phyloP scores from a whole-genome alignment of 1,140 invertebrate genomes.

The Ceratosolen solmsi region DNA sequence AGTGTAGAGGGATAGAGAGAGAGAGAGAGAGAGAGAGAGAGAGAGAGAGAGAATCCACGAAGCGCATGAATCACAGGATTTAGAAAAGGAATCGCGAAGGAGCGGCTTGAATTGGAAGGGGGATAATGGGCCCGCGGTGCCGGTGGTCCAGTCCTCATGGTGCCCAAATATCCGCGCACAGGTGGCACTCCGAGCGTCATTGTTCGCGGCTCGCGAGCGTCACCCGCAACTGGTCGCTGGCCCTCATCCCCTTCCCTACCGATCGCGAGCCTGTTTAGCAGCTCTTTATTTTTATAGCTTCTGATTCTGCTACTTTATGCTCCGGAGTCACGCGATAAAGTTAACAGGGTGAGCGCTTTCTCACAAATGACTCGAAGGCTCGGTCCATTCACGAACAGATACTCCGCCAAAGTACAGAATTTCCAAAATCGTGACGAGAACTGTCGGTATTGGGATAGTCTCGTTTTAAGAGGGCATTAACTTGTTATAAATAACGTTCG shows the following conservation, averaged over 20 bases:
- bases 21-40: too few relatives aligned
- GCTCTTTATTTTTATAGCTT: not conserved
- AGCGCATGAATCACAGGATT: constrained; percentile 68
- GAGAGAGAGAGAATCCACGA: too few relatives aligned
- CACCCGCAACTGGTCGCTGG: not conserved
- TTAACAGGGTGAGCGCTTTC: not conserved
- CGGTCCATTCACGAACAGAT: not conserved
- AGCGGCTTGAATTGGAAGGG: constrained; percentile 66
- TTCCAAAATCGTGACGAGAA: not conserved
- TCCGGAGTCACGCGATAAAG: not conserved
- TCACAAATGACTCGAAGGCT: not conserved
- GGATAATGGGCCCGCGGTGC: constrained; percentile 56
- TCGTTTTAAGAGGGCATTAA: not conserved
- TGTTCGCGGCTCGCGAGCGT: not conserved
- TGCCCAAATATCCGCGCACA: constrained; percentile 52
- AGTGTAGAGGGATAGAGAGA: not conserved
- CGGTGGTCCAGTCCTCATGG: constrained; percentile 62
- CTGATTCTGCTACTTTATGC: not conserved
- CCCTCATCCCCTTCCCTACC: not conserved
- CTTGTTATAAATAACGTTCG: not conserved
- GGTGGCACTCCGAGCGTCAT: constrained; percentile 59
- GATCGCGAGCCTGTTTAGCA: not conserved
- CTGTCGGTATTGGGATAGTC: not conserved
- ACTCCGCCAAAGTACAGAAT: not conserved
- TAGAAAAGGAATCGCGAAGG: constrained; percentile 66